Evolutionary conservation across 2,888 invertebrate species (phyloP).

Genomic region (Aphodius sticticus): DNA sequence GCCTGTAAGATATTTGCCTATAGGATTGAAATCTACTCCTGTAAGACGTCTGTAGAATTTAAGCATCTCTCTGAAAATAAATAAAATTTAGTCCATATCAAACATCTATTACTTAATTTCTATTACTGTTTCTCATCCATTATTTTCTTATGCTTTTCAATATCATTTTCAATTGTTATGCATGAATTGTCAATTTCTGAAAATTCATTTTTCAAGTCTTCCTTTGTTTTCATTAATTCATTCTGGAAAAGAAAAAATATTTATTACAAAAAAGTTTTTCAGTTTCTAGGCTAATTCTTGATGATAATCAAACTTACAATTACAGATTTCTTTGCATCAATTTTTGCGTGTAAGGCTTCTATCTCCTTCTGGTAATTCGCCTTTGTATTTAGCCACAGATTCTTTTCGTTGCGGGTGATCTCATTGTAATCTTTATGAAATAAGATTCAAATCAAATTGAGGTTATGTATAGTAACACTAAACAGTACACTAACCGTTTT

Average conservation of each 20-base stretch:
- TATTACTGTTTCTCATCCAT: not conserved
- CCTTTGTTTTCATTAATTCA: not conserved
- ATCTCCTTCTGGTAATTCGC: not conserved
- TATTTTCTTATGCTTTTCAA: not conserved
- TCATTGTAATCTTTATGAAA: not conserved
- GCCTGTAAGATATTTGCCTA: not conserved
- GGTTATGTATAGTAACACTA: not conserved
- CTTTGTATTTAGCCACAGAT: not conserved
- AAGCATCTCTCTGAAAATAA: not conserved
- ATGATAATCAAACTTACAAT: not conserved
- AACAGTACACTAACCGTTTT: not conserved
- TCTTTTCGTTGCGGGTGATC: not conserved
- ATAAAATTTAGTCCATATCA: not conserved
- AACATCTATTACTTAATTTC: not conserved
- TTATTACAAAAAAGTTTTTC: not conserved
- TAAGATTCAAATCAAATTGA: not conserved
- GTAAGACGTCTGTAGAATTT: constrained; percentile 4
- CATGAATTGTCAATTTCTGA: not conserved
- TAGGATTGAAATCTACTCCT: not conserved
- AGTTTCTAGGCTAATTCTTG: not conserved
- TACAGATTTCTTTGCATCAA: not conserved
- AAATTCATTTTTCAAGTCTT: not conserved
- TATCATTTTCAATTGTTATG: not conserved
- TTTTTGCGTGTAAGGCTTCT: not conserved
- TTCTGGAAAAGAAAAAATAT: not conserved